Evolutionary conservation across 2,888 invertebrate species (phyloP), one percentile per base, ranked within the genome.

Genomic region (Hetaerina titia): DNA sequence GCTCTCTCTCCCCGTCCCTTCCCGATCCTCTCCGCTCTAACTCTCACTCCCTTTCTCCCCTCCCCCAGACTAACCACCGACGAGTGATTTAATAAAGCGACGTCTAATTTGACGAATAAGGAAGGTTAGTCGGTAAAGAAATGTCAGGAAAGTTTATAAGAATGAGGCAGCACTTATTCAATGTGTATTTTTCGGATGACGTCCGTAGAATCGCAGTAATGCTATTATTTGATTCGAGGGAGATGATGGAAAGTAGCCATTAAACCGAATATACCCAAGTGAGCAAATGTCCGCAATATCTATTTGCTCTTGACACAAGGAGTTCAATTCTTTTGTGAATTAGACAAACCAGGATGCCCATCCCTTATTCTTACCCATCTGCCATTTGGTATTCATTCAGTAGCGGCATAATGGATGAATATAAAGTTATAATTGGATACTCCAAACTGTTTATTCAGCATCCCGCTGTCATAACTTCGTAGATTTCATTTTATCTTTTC

Each of bases 221-320:
- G 81, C 13, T 22, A 81, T 81, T 81, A 81, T 81, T 81, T 81
- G 81, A 81, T 81, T 31, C 2, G 60, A 17, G 60, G 6, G 17
- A 17, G 81, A 81, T 31, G 81, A 81, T 81, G 81, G 81, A 81
- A 81, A 81, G 81, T 81, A 31, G n/a, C 81, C 81, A 81, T 81
- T 81, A n/a, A 81, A 81, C 31, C 81, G 81, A 81, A 25, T 31
- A n/a, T 31, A 22, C 81, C 81, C 6, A 81, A 81, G 81, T 31
- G 19, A 31, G 31, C 15, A n/a, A n/a, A 25, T 74, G 74, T 74
- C 74, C 74, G n/a, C 81, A 1, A 11, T 81, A 31, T 13, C 81
- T 81, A 22, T 81, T 81, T 81, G 15, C 81, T 31, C 31, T 31
- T 15, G 25, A 31, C 81, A 15, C 81, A 13, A 31, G 81, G 5